Evolutionary conservation across 2,888 invertebrate species (phyloP).

Genomic region (Philereme vetulata): DNA sequence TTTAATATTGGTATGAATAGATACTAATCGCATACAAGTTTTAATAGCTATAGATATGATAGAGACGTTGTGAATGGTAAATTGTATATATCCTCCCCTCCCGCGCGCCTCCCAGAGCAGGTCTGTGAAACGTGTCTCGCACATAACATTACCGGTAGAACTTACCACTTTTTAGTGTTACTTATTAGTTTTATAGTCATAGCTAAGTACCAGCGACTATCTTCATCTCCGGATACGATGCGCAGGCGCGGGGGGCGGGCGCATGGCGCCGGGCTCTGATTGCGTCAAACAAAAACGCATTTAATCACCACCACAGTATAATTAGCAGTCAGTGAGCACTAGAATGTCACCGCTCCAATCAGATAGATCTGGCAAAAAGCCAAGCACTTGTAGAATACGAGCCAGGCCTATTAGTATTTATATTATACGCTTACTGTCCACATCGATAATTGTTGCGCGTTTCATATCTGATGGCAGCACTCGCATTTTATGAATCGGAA

Average conservation of each 20-base stretch:
- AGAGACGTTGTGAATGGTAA: too few species aligned
- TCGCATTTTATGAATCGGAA: constrained; percentile 17
- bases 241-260: constrained; percentile 21
- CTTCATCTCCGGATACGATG: background rate
- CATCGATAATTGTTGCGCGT: constrained; percentile 24
- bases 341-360: constrained; percentile 30
- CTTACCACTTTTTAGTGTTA: constrained; percentile 4
- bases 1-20: too few species aligned
- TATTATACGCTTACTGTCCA: constrained; percentile 34
- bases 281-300: constrained; percentile 28
- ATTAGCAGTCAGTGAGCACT: constrained; percentile 15
- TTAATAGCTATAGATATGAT: too few species aligned
- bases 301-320: constrained; percentile 28
- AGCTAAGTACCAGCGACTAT: constrained; percentile 3
- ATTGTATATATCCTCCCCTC: too few species aligned
- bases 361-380: constrained; percentile 27
- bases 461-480: constrained; percentile 19
- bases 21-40: too few species aligned
- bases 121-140: too few species aligned
- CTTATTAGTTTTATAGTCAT: constrained; percentile 11
- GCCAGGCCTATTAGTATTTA: constrained; percentile 29
- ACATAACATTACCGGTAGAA: too few species aligned
- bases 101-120: too few species aligned
- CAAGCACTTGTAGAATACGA: constrained; percentile 7
- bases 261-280: constrained; percentile 31